Conservation (phyloP, 2,113 vertebrate genomes). For the Datnioides undecimradiatus region DNA sequence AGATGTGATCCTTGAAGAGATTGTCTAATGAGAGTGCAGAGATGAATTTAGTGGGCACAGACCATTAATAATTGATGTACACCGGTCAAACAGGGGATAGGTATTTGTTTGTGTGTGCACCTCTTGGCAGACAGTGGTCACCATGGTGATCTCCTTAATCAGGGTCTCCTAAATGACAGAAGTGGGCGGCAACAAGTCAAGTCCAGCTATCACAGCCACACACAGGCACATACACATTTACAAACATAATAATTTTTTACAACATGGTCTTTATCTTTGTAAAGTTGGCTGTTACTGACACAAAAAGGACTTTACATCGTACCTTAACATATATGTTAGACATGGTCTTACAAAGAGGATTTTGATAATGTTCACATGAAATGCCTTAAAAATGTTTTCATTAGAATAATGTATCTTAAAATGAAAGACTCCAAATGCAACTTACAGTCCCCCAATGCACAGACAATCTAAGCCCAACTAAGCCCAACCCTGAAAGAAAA, state of each 20-base stretch:
- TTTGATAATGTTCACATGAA: not conserved
- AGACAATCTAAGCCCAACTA: not conserved
- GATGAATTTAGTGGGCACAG: conserved; percentile 52
- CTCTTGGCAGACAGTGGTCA: conserved; percentile 60
- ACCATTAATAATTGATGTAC: conserved; percentile 62
- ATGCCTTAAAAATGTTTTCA: not conserved
- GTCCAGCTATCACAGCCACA: conserved; percentile 2
- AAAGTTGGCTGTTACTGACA: too few relatives aligned
- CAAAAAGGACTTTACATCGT: not conserved
- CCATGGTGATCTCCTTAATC: conserved; percentile 64
- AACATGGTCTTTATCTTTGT: not conserved
- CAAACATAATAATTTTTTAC: not conserved
- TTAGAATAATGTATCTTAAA: too few relatives aligned
- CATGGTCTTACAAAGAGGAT: too few relatives aligned
- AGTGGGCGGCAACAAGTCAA: conserved; percentile 46
- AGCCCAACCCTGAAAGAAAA: not conserved
- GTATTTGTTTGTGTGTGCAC: conserved; percentile 50
- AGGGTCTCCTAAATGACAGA: conserved; percentile 56
- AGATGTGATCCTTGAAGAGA: conserved; percentile 47
- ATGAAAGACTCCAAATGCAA: too few relatives aligned
- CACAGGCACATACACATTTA: not conserved
- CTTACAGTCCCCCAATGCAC: not conserved
- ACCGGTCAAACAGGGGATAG: conserved; percentile 38
- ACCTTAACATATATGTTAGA: not conserved
- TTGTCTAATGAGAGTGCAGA: conserved; percentile 42